Conservation (phyloP, 2,113 vertebrate species). For the Pedetes capensis region DNA sequence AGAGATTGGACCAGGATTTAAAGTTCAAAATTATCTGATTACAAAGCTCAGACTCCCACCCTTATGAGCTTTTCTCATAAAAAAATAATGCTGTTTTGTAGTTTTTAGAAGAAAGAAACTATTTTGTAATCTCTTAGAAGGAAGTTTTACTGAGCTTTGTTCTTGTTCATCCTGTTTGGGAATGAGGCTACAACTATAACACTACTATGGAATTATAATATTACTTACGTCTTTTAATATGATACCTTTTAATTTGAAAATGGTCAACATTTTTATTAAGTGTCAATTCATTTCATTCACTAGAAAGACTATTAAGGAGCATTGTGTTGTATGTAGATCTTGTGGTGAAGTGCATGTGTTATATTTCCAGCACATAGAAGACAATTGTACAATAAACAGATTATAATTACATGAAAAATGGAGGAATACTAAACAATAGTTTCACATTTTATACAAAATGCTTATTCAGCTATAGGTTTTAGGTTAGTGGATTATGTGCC, state of each 20-base stretch:
- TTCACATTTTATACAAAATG: not conserved
- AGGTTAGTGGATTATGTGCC: not conserved
- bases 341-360: not conserved
- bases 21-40: not conserved
- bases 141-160: not conserved
- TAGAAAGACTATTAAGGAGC: not conserved
- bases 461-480: not conserved
- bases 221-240: not conserved
- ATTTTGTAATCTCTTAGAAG: not conserved
- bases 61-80: not conserved
- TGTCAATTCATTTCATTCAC: not conserved
- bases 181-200: not conserved
- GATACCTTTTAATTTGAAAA: conserved; percentile 31
- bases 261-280: not conserved
- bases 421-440: not conserved
- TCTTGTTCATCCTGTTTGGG: not conserved
- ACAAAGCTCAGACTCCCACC: not conserved
- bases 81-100: no score
- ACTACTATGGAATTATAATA: not conserved
- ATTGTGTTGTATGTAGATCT: not conserved
- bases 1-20: not conserved
- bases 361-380: not conserved
- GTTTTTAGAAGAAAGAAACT: no score
- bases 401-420: not conserved
- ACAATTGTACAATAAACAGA: conserved; percentile 15